phyloP scores from a whole-genome alignment of 1,140 invertebrate genomes.

The Sycophila sp. region DNA sequence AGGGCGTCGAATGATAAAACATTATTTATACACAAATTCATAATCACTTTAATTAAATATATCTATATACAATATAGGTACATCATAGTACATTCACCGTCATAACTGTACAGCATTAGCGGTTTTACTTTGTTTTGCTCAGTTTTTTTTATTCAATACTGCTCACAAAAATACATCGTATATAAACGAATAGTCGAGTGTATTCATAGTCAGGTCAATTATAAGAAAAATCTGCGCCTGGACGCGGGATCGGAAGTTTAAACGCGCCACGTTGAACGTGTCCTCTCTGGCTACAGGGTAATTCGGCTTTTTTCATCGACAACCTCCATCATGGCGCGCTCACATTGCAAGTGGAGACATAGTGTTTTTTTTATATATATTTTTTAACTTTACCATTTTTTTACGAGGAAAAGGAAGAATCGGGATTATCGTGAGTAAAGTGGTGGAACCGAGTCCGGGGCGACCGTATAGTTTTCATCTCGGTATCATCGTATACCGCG shows the following conservation, averaged over 20 bases:
- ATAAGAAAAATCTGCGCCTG: slow-evolving; percentile 18
- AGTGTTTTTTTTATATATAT: neutral
- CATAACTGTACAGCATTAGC: slow-evolving; percentile 61
- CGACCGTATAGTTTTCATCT: slow-evolving; percentile 29
- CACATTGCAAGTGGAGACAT: too few relatives aligned
- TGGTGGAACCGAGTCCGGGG: slow-evolving; percentile 40
- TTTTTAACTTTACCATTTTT: neutral
- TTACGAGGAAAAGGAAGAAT: too few relatives aligned
- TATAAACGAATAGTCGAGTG: slow-evolving; percentile 28
- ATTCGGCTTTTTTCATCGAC: too few relatives aligned
- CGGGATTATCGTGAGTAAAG: too few relatives aligned
- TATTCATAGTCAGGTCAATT: neutral
- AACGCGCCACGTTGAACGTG: slow-evolving; percentile 18
- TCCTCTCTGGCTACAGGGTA: too few relatives aligned
- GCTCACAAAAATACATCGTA: slow-evolving; percentile 60
- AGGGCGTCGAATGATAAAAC: neutral
- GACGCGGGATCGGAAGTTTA: neutral
- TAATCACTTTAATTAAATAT: slow-evolving; percentile 65
- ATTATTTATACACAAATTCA: slow-evolving; percentile 60
- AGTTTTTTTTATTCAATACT: slow-evolving; percentile 52
- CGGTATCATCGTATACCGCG: slow-evolving; percentile 43
- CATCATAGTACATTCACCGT: slow-evolving; percentile 62
- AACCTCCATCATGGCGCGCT: too few relatives aligned
- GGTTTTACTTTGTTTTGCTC: slow-evolving; percentile 41
- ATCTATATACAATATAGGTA: slow-evolving; percentile 66